phyloP scores from a whole-genome alignment of 2,113 vertebrate species.

The Phalacrocorax brasilianus region DNA sequence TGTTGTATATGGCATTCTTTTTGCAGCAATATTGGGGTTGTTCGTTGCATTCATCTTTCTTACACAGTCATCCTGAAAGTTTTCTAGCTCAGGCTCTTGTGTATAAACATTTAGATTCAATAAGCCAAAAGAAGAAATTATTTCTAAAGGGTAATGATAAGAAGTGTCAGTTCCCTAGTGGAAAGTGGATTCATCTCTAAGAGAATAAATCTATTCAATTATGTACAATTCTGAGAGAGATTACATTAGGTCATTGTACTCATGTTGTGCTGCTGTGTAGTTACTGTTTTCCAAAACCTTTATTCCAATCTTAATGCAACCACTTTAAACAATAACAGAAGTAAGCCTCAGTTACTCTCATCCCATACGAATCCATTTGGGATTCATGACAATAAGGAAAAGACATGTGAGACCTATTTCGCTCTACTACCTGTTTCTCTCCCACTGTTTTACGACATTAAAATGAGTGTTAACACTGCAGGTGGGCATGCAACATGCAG shows the following conservation, averaged over 20 bases:
- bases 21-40: background rate
- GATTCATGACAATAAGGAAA: background rate
- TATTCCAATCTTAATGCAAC: background rate
- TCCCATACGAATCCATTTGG: background rate
- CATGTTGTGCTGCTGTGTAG: background rate
- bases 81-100: background rate
- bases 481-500: background rate
- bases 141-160: background rate
- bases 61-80: background rate
- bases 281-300: background rate
- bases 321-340: background rate
- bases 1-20: background rate
- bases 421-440: background rate
- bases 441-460: background rate
- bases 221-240: background rate
- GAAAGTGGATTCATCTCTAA: background rate
- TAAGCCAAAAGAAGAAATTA: background rate
- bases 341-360: background rate
- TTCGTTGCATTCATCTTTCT: background rate
- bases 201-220: background rate
- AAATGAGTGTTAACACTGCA: background rate
- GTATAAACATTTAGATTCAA: background rate
- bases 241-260: background rate
- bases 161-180: background rate
- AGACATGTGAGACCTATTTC: background rate